Percentiles rank a stretch among this genome's conserved stretches.
phyloP scores from a whole-genome alignment of 2,113 vertebrate genomes.

The Cyphomyrus plagiostoma region DNA sequence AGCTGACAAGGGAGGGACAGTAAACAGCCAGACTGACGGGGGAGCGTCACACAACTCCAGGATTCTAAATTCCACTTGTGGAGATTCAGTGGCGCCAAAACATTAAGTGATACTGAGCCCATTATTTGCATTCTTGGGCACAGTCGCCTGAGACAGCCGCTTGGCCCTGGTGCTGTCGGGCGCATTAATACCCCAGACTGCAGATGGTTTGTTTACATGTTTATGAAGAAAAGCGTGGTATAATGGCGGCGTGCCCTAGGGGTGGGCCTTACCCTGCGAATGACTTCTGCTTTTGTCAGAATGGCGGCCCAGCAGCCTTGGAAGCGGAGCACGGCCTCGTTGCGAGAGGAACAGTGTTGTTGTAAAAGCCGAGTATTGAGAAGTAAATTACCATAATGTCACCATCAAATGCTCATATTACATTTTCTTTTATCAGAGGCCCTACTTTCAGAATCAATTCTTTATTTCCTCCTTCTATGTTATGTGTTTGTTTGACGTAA shows the following conservation, averaged over 20 bases:
- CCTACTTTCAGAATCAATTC: background rate
- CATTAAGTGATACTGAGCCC: background rate
- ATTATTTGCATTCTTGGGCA: background rate
- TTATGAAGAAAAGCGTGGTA: background rate
- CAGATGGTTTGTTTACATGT: background rate
- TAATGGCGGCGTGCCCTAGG: background rate
- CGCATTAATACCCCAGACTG: background rate
- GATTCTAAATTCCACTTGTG: background rate
- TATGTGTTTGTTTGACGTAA: background rate
- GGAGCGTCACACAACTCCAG: background rate
- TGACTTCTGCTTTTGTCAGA: background rate
- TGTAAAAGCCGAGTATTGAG: background rate
- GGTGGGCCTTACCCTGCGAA: background rate
- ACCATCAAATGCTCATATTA: background rate
- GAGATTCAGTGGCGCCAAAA: background rate
- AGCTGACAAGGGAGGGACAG: background rate
- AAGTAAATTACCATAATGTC: background rate
- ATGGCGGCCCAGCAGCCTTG: background rate
- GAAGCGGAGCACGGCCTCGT: background rate
- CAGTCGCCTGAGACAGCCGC: background rate
- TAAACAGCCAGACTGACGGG: background rate
- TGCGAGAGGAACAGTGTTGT: background rate
- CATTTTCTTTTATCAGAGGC: background rate
- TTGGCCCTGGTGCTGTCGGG: background rate
- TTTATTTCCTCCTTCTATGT: background rate